Conservation (phyloP, 2,113 vertebrate species). For the Montifringilla adamsi region DNA sequence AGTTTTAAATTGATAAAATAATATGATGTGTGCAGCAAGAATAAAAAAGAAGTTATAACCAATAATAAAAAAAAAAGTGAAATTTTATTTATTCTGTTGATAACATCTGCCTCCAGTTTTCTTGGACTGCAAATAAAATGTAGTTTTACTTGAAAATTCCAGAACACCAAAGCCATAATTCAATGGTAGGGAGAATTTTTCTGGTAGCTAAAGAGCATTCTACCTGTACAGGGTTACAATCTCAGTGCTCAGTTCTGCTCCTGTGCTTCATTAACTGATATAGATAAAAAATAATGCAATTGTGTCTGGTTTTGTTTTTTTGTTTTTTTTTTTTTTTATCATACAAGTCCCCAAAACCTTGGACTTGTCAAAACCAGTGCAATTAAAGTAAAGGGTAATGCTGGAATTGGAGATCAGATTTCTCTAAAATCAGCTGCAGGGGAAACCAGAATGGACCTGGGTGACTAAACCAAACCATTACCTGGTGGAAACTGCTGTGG, state of each 20-base stretch:
- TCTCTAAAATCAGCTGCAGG: background rate
- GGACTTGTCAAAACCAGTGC: background rate
- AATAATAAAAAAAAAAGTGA: background rate
- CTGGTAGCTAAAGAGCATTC: background rate
- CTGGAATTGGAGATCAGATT: background rate
- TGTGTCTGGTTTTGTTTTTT: background rate
- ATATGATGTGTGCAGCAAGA: background rate
- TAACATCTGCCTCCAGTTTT: background rate
- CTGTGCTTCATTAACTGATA: background rate
- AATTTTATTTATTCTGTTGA: background rate
- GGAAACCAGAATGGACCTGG: background rate
- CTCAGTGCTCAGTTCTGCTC: background rate
- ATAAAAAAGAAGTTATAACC: background rate
- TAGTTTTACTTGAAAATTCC: background rate
- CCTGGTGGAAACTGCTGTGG: background rate
- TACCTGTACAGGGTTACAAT: background rate
- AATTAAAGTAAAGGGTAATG: background rate
- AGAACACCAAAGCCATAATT: background rate
- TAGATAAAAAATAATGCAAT: background rate
- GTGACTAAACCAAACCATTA: background rate
- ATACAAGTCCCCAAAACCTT: background rate
- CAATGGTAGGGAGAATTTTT: background rate
- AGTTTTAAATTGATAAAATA: background rate
- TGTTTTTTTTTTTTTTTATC: background rate
- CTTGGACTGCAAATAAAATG: background rate